Conservation (phyloP, 2,797 vertebrate genomes). For the Alfaro cultratus region DNA sequence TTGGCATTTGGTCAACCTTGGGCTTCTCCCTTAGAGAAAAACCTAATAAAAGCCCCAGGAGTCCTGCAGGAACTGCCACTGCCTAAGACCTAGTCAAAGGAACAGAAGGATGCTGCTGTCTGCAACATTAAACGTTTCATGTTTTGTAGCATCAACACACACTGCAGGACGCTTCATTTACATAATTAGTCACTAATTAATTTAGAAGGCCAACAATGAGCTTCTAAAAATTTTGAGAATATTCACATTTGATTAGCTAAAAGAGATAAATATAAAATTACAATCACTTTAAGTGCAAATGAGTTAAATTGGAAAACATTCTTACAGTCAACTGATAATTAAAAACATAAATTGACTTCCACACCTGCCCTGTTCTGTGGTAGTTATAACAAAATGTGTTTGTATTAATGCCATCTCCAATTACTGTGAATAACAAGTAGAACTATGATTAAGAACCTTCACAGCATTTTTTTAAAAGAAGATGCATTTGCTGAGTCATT, state of each 20-base stretch:
- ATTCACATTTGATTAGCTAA: neutral
- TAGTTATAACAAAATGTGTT: neutral
- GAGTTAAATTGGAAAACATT: neutral
- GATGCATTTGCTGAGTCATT: slow-evolving; percentile 1
- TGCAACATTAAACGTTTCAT: neutral
- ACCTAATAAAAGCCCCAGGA: neutral
- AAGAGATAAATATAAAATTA: neutral
- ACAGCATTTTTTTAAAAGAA: neutral
- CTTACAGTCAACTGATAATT: neutral
- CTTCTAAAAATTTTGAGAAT: neutral
- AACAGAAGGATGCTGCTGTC: neutral
- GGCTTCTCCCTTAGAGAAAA: neutral
- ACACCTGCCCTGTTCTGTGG: neutral
- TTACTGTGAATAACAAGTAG: neutral
- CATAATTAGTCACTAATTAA: neutral
- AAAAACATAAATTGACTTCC: neutral
- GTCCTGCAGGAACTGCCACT: neutral
- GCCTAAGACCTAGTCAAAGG: neutral
- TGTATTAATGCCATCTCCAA: neutral
- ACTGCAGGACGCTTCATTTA: neutral
- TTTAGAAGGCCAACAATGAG: neutral
- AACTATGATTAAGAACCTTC: neutral
- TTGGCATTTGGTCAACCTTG: neutral
- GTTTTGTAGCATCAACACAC: neutral
- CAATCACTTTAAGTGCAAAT: neutral